Base-by-base conservation (phyloP, 2,113 vertebrate species). In the Sinocyclocheilus maitianheensis region DNA sequence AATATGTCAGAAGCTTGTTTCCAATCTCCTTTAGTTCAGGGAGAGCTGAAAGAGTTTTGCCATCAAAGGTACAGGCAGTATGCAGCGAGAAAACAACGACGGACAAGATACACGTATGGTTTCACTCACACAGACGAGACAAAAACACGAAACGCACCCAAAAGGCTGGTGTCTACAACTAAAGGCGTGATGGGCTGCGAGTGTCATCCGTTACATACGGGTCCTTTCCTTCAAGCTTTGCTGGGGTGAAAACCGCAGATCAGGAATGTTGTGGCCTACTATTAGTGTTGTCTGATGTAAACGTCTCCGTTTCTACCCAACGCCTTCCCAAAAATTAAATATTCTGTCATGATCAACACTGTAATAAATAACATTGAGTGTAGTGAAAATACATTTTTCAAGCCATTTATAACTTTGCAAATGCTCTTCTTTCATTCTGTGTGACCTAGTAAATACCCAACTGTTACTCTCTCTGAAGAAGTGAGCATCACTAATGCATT, bases 91-190 rank as follows among this genome's bases (percentile, higher is more conserved):
- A 94, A 94, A 93, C 92, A 92, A 89, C 69, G 88, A 92, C 10
- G 8, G 79, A 91, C 53, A 93, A 86, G 89, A 89, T 79, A 84
- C 86, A 91, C 86, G 90, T 93, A 92, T 84, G 91, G 88, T 83
- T 92, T 93, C 90, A 91, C 89, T 90, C 88, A 91, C 85, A 90
- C 86, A 89, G 89, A 94, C 91, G 88, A 92, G 90, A 93, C 90
- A 89, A 90, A 55, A 76, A 77, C 79, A 77, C 88, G 90, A 72
- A 89, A 93, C 87, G 85, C 91, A 90, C 89, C 89, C 84, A 91
- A 82, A 76, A 14, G 62, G 88, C 81, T 92, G 88, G 93, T 92
- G 91, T 86, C 87, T 91, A 89, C 87, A 88, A 88, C 92, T 89
- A 89, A 87, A 90, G 89, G 88, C 40, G 43, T 88, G 88, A 87